Percentiles rank a stretch among this genome's conserved stretches.
Evolutionary conservation across 1,140 invertebrate genomes (phyloP).

Genomic region (Rhagoletis pomonella): DNA sequence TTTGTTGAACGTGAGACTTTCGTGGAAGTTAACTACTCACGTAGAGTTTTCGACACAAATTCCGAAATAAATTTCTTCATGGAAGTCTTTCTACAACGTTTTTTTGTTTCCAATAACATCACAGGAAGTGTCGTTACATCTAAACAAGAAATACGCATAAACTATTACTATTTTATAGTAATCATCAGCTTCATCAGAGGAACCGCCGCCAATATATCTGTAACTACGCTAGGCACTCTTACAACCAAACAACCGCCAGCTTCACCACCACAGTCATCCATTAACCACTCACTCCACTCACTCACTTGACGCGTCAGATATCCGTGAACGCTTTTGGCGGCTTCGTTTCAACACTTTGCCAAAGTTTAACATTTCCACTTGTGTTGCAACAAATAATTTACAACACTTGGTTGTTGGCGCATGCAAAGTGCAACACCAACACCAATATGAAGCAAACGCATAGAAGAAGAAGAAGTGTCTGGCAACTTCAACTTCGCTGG

Average conservation of each 20-base stretch:
- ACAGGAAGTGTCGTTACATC: too few species aligned
- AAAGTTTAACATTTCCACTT: constrained; percentile 12
- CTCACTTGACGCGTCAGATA: constrained; percentile 43
- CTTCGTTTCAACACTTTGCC: constrained; percentile 29
- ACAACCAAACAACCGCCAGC: neutral
- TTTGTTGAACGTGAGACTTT: too few species aligned
- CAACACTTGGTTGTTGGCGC: constrained; percentile 33
- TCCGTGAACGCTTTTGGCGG: constrained; percentile 41
- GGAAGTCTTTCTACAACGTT: too few species aligned
- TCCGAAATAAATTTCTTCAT: too few species aligned
- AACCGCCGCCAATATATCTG: neutral
- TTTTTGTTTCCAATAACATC: too few species aligned
- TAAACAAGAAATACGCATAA: too few species aligned
- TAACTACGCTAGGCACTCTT: neutral
- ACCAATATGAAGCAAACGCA: neutral
- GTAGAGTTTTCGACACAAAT: too few species aligned
- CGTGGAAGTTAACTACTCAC: too few species aligned
- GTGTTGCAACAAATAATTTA: constrained; percentile 51
- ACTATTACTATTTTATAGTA: neutral
- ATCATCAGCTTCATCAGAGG: neutral
- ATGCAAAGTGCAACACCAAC: constrained; percentile 40
- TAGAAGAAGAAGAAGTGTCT: neutral
- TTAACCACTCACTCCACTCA: constrained; percentile 22
- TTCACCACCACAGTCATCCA: neutral
- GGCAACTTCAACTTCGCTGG: constrained; percentile 9